Percentiles rank a stretch among this genome's conserved stretches.
phyloP scores from a whole-genome alignment of 2,113 vertebrate genomes.

The cattle (Bos taurus) region ARS-UCD2.0 NC_037335.1:25025001-25025500 shows the following conservation, averaged over 20 bases:
- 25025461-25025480: neutral
- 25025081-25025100: neutral
- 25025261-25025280: neutral
- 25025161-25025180: neutral
- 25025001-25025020: neutral
- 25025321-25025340: neutral
- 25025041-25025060: neutral
- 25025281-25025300: neutral
- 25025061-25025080: neutral
- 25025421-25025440: neutral
- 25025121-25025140: neutral
- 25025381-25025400: neutral
- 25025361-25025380: neutral
- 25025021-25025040: neutral
- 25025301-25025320: neutral
- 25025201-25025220: too few relatives aligned
- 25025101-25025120: neutral
- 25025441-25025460: neutral
- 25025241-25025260: neutral
- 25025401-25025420: neutral
- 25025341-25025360: neutral
- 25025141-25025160: neutral
- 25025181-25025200: neutral
- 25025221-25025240: neutral
- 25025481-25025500: neutral